Evolutionary conservation across 2,113 vertebrate species (phyloP), one percentile per base, ranked within the genome.

Genomic region (Sturnira hondurensis): DNA sequence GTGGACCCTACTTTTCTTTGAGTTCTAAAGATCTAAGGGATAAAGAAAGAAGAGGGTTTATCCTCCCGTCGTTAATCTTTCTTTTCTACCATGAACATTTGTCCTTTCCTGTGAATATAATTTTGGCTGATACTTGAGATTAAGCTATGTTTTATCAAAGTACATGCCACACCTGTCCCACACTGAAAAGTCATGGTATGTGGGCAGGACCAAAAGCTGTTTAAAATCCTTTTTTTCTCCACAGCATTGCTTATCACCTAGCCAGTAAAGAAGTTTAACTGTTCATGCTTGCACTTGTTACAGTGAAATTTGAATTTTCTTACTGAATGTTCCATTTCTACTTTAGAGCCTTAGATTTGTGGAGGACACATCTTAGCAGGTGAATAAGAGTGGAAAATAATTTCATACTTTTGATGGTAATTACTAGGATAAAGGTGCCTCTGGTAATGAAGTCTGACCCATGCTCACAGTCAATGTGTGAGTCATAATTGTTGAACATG

Each of bases 401-500:
- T 96, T 93, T 97, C 95, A 94, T 94, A 96, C 93, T 95, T 90
- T 94, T 89, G 3, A 97, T 97, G 92, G 95, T 97, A 95, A 45
- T 89, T 82, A 73, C 17, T 70, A 78, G 54, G 67, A 90, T 45
- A 95, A 91, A 89, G 50, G 1, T 28, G 86, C 28, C 22, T 76
- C 22, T 86, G 10, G 31, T 83, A 85, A 74, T 86, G 71, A 93
- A 47, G 17, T 94, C 63, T 96, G 36, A 74, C n/a, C 20, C 43
- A 89, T 12, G 74, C 80, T 54, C 9, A 13, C n/a, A 56, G 28
- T 89, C 36, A 76, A 47, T 43, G 68, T 77, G 1, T 93, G 67
- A 91, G 33, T 94, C 36, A 14, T 93, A 70, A 85, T 96, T 95
- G 82, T 93, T 14, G 6, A 92, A 70, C 33, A 76, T 61, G 24